These are phyloP conservation scores for Sinopyrophorus schimmeli DNA, from an alignment of 2,888 invertebrate species.

Conservation along the genomic window DNA sequence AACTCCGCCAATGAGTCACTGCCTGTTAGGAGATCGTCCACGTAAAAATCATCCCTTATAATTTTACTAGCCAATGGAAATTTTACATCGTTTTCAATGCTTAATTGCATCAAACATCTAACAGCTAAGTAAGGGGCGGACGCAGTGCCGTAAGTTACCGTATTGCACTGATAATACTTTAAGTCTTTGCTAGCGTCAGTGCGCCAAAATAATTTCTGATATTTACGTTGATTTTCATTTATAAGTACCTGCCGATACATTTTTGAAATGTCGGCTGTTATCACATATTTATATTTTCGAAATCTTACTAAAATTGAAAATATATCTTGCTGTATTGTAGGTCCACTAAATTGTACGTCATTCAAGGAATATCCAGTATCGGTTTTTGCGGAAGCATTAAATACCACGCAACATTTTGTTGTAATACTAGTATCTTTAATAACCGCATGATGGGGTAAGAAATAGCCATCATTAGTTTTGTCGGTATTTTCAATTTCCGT, in stretches of 20 bases:
- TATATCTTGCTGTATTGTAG: slow-evolving; percentile 24
- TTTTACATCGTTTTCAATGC: slow-evolving; percentile 12
- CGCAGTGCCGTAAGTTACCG: slow-evolving; percentile 36
- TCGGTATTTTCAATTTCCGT: slow-evolving; percentile 6
- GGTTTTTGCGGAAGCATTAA: slow-evolving; percentile 37
- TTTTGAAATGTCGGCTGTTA: slow-evolving; percentile 15
- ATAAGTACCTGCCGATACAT: slow-evolving; percentile 20
- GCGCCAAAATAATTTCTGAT: slow-evolving; percentile 18
- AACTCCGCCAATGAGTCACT: slow-evolving; percentile 22
- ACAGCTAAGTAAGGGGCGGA: slow-evolving; percentile 33
- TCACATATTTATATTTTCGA: slow-evolving; percentile 5
- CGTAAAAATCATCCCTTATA: slow-evolving; percentile 32
- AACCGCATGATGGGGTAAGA: slow-evolving; percentile 44
- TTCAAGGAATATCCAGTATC: slow-evolving; percentile 14
- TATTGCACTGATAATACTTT: slow-evolving; percentile 26
- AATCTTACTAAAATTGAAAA: slow-evolving; percentile 19
- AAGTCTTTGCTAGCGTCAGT: slow-evolving; percentile 11
- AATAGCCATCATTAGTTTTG: slow-evolving; percentile 3
- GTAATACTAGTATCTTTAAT: slow-evolving; percentile 32
- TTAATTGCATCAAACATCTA: slow-evolving; percentile 25
- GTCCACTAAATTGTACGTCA: slow-evolving; percentile 18
- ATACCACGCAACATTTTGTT: slow-evolving; percentile 30
- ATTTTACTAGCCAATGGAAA: slow-evolving; percentile 22
- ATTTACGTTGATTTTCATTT: not conserved
- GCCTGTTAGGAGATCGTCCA: slow-evolving; percentile 33